Base-by-base conservation (phyloP, 2,113 vertebrate genomes). In the Trogon melanurus region DNA sequence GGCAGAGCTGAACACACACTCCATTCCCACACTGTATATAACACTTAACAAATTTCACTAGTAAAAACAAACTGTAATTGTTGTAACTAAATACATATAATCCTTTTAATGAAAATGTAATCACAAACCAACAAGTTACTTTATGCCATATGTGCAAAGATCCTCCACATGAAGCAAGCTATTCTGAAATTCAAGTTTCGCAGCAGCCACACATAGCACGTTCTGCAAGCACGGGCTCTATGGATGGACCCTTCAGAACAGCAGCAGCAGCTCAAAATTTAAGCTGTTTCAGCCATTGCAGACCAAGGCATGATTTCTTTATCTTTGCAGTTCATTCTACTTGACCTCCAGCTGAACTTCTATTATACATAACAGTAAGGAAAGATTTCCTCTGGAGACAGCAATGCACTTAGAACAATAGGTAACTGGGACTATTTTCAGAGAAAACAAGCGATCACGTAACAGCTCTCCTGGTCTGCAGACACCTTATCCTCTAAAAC, bases 341-440 rank as follows among this genome's bases (percentile, higher is more conserved):
- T 66, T 95, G 66, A 70, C 89, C 87, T 76, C 70, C 30, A 79
- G 71, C 62, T 96, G 94, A 96, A 94, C 81, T 91, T 29, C 70
- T 81, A 94, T 83, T 89, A 94, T 89, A 72, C 32, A 36, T 79
- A 92, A 82, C 81, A 87, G 27, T 54, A 69, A 75, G 73, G 38
- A 78, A 88, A 81, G 22, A 84, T 78, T 94, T 93, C 83, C 94
- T 89, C 73, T 56, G 47, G 76, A 88, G 73, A 89, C 54, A 87
- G 84, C 62, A 76, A 21, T 47, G 20, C 47, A 41, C n/a, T 75
- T 79, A 19, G 78, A 90, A 78, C 60, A 84, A 82, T 30, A 76
- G 70, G 44, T 15, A 82, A 45, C 50, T 45, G 21, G 16, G 57
- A 89, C 85, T 73, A 72, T 66, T 89, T 92, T 61, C 58, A 91